Base-by-base conservation (phyloP, 2,113 vertebrate species). In the Calyptomena viridis region DNA sequence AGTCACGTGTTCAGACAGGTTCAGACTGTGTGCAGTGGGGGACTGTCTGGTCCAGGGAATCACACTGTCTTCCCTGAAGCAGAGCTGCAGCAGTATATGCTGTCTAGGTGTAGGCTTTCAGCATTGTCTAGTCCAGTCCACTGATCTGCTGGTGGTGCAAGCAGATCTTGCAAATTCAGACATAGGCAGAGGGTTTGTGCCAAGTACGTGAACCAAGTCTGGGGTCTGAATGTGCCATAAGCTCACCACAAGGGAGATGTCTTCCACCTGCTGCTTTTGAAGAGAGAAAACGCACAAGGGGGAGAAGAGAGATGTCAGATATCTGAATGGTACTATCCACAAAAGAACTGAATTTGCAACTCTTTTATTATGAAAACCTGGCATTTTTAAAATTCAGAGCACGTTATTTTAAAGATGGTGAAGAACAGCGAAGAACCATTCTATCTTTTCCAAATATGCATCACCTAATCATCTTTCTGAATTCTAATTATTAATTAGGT, bases 141-240 rank as follows among this genome's bases (percentile, higher is more conserved):
- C 30, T 47, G 27, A 25, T 56, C 23, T 81, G 64, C 27, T 84
- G 9, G 23, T 35, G 8, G 30, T 42, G 20, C 64, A 73, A 9
- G 23, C 72, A 91, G 20, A 30, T 84, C 53, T 46, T 75, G 76
- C 1, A 5, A 62, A 81, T 60, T 90, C 73, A 69, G 59, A 33
- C 31, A 12, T 3, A 62, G 60, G 60, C 50, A 12, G n/a, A 21
- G 46, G 39, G 27, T 47, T 27, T 76, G 49, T 0, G 0, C 68
- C 50, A 44, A 33, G 17, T 59, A 6, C 2, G 0, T 0, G 0
- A 74, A 40, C 23, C 37, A 66, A 35, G 56, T 25, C 37, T 53
- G 66, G 24, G 49, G 31, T 82, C 56, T 71, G 44, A 20, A 39
- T 64, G 14, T 87, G 68, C 46, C 40, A 6, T 6, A 23, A 64